Base-by-base conservation (phyloP, 1,140 invertebrate genomes). In the Cherax destructor region DNA sequence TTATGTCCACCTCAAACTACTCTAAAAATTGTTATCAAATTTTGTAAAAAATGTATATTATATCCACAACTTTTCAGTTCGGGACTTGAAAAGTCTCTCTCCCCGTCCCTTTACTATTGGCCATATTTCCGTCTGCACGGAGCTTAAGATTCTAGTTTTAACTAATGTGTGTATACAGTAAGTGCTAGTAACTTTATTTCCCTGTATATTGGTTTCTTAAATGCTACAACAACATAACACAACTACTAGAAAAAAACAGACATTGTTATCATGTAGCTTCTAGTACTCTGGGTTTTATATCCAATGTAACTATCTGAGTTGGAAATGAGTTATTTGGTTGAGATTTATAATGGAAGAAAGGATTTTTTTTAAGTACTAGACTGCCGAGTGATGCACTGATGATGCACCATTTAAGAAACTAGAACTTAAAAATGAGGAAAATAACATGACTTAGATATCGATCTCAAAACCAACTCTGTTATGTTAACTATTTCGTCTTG, bases 221-320 rank as follows among this genome's bases (percentile, higher is more conserved):
- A 74, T 74, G 69, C 69, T 30, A 21, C 69, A 74, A 69, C 65
- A 21, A 24, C 24, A n/a, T 74, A 74, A 74, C 69, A 74, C 24
- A 21, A 9, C 9, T 21, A 30, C 61, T 65, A n/a, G 81, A 30
- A 69, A 65, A 69, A 61, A 83, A 83, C 81, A 83, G 59, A 83
- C 59, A 30, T 6, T 3, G 18, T 52, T 21, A 47, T 69, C 41
- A 83, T 83, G 81, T 24, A 83, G 61, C 18, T 24, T 65, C 24
- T 52, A 69, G 81, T 83, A 83, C 59, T 83, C 69, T 83, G 81
- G 81, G 81, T 61, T 69, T n/a, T 30, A 83, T 69, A n/a, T 65
- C 59, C 50, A 83, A 18, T 13, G 30, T 83, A 11, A 30, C 30
- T 30, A 69, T 83, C 81, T 65, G 59, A 83, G 59, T 69, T 74